Percentiles rank a stretch among this genome's conserved stretches.
These are phyloP conservation scores for Odontothrips loti DNA, from an alignment of 2,888 invertebrate genomes.

Conservation along the genomic window DNA sequence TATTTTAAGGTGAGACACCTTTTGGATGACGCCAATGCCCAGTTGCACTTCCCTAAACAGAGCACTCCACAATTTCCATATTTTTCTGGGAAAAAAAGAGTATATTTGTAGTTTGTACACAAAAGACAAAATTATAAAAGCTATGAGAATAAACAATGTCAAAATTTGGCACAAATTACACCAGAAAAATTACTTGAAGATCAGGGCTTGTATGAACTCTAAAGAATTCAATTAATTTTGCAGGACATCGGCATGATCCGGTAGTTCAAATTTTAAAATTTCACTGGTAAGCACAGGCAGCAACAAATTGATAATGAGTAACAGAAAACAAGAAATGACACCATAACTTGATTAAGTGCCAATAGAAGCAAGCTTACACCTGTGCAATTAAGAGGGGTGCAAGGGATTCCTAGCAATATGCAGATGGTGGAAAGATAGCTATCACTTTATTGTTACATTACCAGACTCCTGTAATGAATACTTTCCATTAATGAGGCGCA, in stretches of 20 bases:
- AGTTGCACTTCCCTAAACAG: background rate
- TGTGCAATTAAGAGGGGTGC: slow-evolving; percentile 3
- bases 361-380: slow-evolving; percentile 22
- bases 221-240: background rate
- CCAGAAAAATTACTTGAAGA: background rate
- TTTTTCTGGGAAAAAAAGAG: background rate
- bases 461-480: background rate
- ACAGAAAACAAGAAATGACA: background rate
- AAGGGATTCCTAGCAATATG: slow-evolving; percentile 9
- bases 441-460: slow-evolving; percentile 1
- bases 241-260: background rate
- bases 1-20: background rate
- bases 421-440: background rate
- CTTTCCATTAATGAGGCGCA: background rate
- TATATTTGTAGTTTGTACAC: background rate
- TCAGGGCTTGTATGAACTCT: background rate
- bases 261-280: background rate
- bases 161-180: background rate
- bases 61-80: background rate
- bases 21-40: slow-evolving; percentile 13
- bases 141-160: too few species aligned
- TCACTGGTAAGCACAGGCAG: too few species aligned
- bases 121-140: background rate
- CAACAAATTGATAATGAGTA: too few species aligned
- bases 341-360: background rate